A percentile compares a stretch with the other conserved stretches of the same genome.
phyloP scores from a whole-genome alignment of 2,113 vertebrate genomes.

The Lonchura striata region DNA sequence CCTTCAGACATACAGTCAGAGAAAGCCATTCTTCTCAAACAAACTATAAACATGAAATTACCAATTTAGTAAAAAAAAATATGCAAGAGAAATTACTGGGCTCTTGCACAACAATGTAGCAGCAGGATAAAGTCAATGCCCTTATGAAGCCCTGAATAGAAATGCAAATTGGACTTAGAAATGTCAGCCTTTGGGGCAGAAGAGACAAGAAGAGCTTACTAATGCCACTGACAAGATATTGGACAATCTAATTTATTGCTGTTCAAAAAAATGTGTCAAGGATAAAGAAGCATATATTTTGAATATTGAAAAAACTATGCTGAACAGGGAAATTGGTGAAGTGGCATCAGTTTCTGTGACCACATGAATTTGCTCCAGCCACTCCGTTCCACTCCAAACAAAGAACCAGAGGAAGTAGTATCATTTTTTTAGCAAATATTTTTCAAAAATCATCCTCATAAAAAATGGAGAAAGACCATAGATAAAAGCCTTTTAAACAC shows the following conservation, averaged over 20 bases:
- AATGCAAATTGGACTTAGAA: background rate
- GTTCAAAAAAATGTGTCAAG: background rate
- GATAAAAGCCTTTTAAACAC: background rate
- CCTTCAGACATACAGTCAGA: background rate
- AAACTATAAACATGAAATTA: background rate
- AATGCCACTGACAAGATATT: background rate
- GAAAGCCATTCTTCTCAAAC: background rate
- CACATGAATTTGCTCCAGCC: background rate
- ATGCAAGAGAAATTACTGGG: background rate
- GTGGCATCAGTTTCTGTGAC: background rate
- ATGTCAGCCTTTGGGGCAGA: background rate
- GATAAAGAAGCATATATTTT: background rate
- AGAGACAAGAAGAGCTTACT: background rate
- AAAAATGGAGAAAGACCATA: background rate
- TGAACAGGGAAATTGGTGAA: background rate
- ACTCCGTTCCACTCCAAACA: background rate
- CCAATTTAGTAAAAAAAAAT: background rate
- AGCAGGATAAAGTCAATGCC: background rate
- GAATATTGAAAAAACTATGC: background rate
- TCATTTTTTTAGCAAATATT: background rate
- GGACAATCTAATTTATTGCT: background rate
- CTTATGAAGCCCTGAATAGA: background rate
- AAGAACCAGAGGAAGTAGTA: accelerated
- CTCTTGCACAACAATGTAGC: background rate
- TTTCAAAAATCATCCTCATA: background rate